Percentiles rank a stretch among this genome's conserved stretches.
Evolutionary conservation across 2,797 vertebrate genomes (phyloP).

Genomic region (Rhinichthys osculus): DNA sequence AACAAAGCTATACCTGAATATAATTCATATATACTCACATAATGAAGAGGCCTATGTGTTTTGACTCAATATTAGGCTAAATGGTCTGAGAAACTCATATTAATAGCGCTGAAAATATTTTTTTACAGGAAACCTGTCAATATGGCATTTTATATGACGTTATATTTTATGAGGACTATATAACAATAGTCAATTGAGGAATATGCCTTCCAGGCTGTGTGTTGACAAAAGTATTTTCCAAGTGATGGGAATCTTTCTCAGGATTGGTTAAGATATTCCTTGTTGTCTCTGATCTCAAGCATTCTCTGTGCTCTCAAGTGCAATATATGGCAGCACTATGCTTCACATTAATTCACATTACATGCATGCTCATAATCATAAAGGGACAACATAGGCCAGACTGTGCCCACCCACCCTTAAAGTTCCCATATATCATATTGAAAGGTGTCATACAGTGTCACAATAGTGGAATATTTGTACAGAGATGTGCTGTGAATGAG

Average conservation of each 20-base stretch:
- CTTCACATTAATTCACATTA: neutral
- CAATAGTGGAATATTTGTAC: constrained; percentile 10
- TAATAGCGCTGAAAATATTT: neutral
- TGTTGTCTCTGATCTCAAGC: neutral
- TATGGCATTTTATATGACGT: too few relatives aligned
- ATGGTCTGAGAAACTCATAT: neutral
- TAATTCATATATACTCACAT: too few relatives aligned
- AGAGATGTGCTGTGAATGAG: neutral
- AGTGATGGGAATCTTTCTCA: neutral
- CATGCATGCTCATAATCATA: neutral
- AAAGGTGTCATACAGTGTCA: neutral
- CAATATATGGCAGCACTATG: neutral
- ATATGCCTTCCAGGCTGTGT: neutral
- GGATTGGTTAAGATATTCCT: neutral
- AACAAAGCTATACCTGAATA: too few relatives aligned
- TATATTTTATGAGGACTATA: too few relatives aligned
- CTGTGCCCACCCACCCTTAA: neutral
- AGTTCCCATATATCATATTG: constrained; percentile 1
- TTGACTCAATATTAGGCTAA: too few relatives aligned
- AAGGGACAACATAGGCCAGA: neutral
- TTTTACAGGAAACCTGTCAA: too few relatives aligned
- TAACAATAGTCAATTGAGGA: neutral
- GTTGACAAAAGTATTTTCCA: neutral
- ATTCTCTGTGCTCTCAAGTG: neutral
- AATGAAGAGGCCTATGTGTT: too few relatives aligned